Conservation (phyloP, 2,113 vertebrate species). For the Puntigrus tetrazona region DNA sequence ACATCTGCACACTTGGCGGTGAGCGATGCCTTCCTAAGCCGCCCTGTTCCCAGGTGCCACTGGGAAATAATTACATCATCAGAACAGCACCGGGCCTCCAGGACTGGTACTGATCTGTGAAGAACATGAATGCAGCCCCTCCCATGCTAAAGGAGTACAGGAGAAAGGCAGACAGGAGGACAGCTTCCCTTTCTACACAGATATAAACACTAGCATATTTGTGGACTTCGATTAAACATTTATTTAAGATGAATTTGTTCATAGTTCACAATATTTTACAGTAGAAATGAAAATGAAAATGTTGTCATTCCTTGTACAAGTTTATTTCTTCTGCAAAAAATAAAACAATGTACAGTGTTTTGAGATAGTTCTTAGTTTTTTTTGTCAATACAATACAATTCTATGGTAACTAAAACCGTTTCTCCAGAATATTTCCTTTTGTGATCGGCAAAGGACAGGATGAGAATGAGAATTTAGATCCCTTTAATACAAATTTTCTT, state of each 20-base stretch:
- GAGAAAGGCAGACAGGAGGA: background rate
- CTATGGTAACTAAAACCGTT: background rate
- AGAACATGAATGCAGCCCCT: conserved; percentile 76
- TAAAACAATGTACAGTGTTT: too few species aligned
- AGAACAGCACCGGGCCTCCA: conserved; percentile 76
- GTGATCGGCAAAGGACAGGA: too few species aligned
- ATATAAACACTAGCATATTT: background rate
- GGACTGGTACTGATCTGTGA: conserved; percentile 91
- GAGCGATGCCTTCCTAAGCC: conserved; percentile 84
- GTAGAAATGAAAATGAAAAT: background rate
- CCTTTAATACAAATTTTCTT: background rate
- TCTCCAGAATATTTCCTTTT: too few species aligned
- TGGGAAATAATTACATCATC: conserved; percentile 98
- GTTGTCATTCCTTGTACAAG: background rate
- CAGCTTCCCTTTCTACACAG: background rate
- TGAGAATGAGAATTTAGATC: too few species aligned
- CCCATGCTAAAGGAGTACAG: conserved; percentile 38
- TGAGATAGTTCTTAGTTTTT: too few species aligned
- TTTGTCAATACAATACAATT: too few species aligned
- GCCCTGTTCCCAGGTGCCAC: conserved; percentile 87
- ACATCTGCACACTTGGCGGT: conserved; percentile 99
- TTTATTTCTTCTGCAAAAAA: too few species aligned
- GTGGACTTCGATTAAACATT: background rate
- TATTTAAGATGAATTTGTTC: background rate
- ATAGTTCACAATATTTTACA: background rate